phyloP scores from a whole-genome alignment of 1,140 invertebrate species.

The Hyposmocoma kahamanoa region DNA sequence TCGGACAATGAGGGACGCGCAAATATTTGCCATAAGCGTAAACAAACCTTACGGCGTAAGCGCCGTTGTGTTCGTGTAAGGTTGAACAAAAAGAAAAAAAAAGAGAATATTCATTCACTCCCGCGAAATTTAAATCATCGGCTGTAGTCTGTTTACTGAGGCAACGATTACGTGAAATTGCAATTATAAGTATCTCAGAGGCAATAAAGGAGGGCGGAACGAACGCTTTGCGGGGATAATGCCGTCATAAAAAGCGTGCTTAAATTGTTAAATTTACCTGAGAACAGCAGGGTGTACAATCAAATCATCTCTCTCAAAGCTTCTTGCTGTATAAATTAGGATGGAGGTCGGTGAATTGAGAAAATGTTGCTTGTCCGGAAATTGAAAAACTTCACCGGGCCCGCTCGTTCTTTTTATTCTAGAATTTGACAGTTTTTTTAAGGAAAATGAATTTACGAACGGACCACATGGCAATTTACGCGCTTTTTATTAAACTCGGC shows the following conservation, averaged over 20 bases:
- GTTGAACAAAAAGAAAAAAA: not conserved
- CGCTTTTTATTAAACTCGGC: slow-evolving; percentile 24
- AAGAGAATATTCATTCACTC: not conserved
- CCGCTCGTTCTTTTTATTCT: slow-evolving; percentile 42
- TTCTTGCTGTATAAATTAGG: slow-evolving; percentile 62
- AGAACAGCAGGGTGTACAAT: slow-evolving; percentile 58
- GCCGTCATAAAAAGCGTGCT: slow-evolving; percentile 51
- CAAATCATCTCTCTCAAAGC: slow-evolving; percentile 56
- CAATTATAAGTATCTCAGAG: slow-evolving; percentile 46
- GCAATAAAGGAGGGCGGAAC: slow-evolving; percentile 32
- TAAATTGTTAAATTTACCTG: slow-evolving; percentile 63
- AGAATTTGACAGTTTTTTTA: slow-evolving; percentile 52
- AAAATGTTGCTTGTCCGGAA: slow-evolving; percentile 61
- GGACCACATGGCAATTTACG: slow-evolving; percentile 42
- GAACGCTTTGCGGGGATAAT: slow-evolving; percentile 45
- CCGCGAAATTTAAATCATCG: slow-evolving; percentile 1
- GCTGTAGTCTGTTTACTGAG: slow-evolving; percentile 22
- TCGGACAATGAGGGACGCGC: too few relatives aligned
- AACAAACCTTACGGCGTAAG: too few relatives aligned
- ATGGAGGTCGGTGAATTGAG: slow-evolving; percentile 55
- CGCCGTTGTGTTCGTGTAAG: not conserved
- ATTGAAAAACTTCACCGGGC: slow-evolving; percentile 63
- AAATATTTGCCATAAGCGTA: too few relatives aligned
- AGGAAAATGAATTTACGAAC: slow-evolving; percentile 40
- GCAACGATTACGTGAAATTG: slow-evolving; percentile 36